A percentile compares a stretch with the other conserved stretches of the same genome.
phyloP scores from a whole-genome alignment of 2,797 vertebrate genomes.

The Phrynocephalus guinanensis region DNA sequence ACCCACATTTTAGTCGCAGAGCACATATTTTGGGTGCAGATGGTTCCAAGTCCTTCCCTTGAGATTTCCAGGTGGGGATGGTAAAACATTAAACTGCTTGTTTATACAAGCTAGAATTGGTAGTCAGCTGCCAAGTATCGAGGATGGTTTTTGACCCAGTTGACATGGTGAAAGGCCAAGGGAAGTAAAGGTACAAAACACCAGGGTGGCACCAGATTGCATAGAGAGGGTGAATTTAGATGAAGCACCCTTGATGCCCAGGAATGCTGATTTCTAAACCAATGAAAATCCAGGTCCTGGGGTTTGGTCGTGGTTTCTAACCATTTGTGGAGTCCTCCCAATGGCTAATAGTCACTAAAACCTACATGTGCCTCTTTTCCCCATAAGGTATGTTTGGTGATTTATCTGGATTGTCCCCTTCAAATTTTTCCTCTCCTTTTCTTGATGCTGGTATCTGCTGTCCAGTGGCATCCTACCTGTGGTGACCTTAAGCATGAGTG shows the following conservation, averaged over 20 bases:
- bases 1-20: not conserved
- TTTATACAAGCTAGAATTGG: not conserved
- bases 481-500: too few relatives aligned
- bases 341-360: not conserved
- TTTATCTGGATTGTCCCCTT: too few relatives aligned
- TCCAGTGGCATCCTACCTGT: too few relatives aligned
- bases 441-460: too few relatives aligned
- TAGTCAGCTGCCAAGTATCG: too few relatives aligned
- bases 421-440: not conserved
- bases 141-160: not conserved
- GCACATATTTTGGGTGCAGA: not conserved
- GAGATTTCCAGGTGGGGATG: not conserved
- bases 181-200: not conserved
- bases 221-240: not conserved
- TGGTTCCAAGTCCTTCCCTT: not conserved
- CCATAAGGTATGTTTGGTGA: not conserved
- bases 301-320: too few relatives aligned
- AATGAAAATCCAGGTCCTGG: not conserved
- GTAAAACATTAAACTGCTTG: not conserved
- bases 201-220: not conserved
- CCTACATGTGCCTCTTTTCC: not conserved
- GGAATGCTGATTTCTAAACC: not conserved
- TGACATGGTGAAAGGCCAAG: not conserved
- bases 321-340: not conserved
- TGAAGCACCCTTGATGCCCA: not conserved